These are phyloP conservation scores for Lordiphosa collinella DNA, from an alignment of 1,140 invertebrate genomes.

Conservation along the genomic window DNA sequence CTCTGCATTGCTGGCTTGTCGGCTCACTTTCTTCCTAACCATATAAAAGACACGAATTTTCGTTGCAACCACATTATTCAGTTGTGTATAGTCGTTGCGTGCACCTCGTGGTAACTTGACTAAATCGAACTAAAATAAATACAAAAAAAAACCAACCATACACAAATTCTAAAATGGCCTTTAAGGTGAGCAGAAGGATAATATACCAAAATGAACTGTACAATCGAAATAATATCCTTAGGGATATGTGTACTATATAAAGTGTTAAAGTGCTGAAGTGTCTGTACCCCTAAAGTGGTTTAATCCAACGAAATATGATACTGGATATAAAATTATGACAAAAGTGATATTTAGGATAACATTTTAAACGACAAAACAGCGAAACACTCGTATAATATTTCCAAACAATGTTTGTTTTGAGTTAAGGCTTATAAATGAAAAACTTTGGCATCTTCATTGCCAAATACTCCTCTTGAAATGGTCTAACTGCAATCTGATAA, in stretches of 20 bases:
- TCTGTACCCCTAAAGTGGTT: too few relatives aligned
- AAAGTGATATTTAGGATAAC: too few relatives aligned
- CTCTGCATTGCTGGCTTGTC: slow-evolving; percentile 7
- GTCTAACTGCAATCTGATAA: too few relatives aligned
- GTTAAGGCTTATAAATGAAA: too few relatives aligned
- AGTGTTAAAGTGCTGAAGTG: too few relatives aligned
- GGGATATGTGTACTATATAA: slow-evolving; percentile 2
- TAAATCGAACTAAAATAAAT: slow-evolving; percentile 30
- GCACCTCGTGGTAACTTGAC: slow-evolving; percentile 54
- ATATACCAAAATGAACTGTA: slow-evolving; percentile 24
- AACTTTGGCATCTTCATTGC: too few relatives aligned
- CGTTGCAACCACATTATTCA: slow-evolving; percentile 78
- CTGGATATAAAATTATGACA: too few relatives aligned
- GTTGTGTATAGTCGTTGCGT: slow-evolving; percentile 77
- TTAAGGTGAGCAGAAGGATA: slow-evolving; percentile 71
- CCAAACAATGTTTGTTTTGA: too few relatives aligned
- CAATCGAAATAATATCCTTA: slow-evolving; percentile 5
- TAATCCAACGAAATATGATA: too few relatives aligned
- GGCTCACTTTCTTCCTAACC: slow-evolving; percentile 78
- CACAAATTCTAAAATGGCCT: slow-evolving; percentile 61
- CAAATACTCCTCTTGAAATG: too few relatives aligned
- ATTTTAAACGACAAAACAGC: too few relatives aligned
- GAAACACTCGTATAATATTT: too few relatives aligned
- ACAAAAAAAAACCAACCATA: slow-evolving; percentile 12
- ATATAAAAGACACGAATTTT: slow-evolving; percentile 75